Evolutionary conservation across 2,888 invertebrate species (phyloP).

Genomic region (Craniophora ligustri): DNA sequence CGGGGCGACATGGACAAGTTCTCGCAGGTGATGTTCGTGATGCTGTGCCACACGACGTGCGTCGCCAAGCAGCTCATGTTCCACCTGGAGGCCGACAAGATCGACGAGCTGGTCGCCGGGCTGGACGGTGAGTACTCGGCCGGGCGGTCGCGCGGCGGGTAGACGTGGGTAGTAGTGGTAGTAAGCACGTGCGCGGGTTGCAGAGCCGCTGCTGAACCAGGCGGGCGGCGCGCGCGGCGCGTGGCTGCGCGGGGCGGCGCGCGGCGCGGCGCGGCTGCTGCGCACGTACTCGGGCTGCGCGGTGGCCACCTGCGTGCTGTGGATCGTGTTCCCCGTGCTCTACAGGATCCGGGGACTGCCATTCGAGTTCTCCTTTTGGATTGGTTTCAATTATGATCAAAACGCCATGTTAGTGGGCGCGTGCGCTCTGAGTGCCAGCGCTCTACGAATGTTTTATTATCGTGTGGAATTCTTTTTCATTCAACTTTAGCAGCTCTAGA

Average conservation of each 20-base stretch:
- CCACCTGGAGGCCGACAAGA: constrained; percentile 46
- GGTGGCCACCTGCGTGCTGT: constrained; percentile 69
- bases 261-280: constrained; percentile 48
- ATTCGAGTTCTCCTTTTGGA: constrained; percentile 64
- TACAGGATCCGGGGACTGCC: constrained; percentile 51
- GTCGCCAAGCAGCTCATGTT: constrained; percentile 75
- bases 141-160: neutral
- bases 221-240: constrained; percentile 2
- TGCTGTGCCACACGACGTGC: constrained; percentile 77
- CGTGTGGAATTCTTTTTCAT: too few species aligned
- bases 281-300: constrained; percentile 62
- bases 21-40: constrained; percentile 75
- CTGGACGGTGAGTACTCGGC: accelerated
- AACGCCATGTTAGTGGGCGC: constrained; percentile 24
- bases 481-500: too few species aligned
- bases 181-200: constrained; percentile 14
- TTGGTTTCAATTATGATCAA: constrained; percentile 42
- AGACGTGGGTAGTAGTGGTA: too few species aligned
- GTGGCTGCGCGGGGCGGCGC: constrained; percentile 45
- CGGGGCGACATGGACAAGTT: constrained; percentile 71
- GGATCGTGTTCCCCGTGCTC: constrained; percentile 64
- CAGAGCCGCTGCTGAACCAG: constrained; percentile 54
- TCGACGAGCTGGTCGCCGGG: constrained; percentile 35
- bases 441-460: too few species aligned
- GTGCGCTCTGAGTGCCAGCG: neutral